Percentiles rank a stretch among this genome's conserved stretches.
Conservation (phyloP, 2,797 vertebrate species). For the Microctenopoma lineatum region DNA sequence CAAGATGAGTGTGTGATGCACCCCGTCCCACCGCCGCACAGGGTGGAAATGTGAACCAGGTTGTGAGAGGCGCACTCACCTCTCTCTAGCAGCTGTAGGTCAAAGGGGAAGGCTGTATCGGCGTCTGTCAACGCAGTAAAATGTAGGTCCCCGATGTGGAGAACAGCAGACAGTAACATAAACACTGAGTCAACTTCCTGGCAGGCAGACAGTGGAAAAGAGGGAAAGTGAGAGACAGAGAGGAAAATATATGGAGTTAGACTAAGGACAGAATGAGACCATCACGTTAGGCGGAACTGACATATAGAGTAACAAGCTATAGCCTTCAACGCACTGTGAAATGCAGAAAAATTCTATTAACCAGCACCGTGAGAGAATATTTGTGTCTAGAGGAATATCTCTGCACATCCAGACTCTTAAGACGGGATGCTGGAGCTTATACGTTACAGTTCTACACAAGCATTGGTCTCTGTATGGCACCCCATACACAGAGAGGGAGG, state of each 20-base stretch:
- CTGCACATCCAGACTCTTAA: constrained; percentile 52
- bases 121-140: constrained; percentile 87
- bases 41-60: constrained; percentile 40
- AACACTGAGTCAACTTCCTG: constrained; percentile 95
- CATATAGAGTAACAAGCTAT: background rate
- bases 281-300: background rate
- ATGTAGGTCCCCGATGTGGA: constrained; percentile 91
- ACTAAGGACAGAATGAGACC: background rate
- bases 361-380: constrained; percentile 55
- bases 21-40: constrained; percentile 12
- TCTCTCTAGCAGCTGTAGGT: constrained; percentile 93
- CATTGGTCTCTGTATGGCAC: constrained; percentile 81
- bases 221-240: background rate
- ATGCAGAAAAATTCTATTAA: constrained; percentile 63
- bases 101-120: constrained; percentile 87
- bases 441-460: constrained; percentile 73
- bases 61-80: constrained; percentile 82
- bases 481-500: constrained; percentile 59
- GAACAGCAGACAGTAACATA: constrained; percentile 88
- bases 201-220: constrained; percentile 15
- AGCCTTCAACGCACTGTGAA: background rate
- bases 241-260: background rate
- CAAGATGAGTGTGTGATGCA: constrained; percentile 20
- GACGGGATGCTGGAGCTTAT: constrained; percentile 76
- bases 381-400: constrained; percentile 47